Percentiles rank a stretch among this genome's conserved stretches.
phyloP scores from a whole-genome alignment of 2,113 vertebrate genomes.

The Pan paniscus region DNA sequence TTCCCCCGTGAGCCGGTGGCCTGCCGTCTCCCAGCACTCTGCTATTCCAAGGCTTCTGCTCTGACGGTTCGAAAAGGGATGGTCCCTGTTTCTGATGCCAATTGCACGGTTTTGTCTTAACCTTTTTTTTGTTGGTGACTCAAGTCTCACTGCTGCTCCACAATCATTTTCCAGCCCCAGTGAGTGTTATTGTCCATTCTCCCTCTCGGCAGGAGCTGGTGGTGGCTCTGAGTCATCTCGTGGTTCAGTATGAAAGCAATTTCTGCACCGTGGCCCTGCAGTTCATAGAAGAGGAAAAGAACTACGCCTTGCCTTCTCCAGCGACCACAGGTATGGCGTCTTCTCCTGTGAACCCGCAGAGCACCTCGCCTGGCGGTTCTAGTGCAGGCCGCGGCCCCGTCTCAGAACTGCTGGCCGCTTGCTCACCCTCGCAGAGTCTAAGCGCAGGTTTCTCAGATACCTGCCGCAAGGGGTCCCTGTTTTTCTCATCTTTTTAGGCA shows the following conservation, averaged over 20 bases:
- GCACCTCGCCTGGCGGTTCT: accelerated
- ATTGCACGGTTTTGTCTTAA: accelerated
- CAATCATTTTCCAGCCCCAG: accelerated
- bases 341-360: background rate
- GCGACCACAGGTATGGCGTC: conserved; percentile 87
- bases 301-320: conserved; percentile 93
- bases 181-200: background rate
- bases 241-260: conserved; percentile 98
- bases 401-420: accelerated
- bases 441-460: background rate
- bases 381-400: background rate
- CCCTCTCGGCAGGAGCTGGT: conserved; percentile 92
- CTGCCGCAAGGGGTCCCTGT: background rate
- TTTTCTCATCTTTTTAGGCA: background rate
- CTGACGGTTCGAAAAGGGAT: background rate
- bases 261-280: conserved; percentile 98
- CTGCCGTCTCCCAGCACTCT: background rate
- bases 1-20: accelerated
- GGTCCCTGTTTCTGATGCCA: accelerated
- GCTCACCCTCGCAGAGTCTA: accelerated
- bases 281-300: conserved; percentile 99
- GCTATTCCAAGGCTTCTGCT: background rate
- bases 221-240: conserved; percentile 96
- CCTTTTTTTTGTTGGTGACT: background rate
- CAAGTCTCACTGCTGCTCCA: background rate